phyloP scores from a whole-genome alignment of 2,888 invertebrate genomes.

The Hydrotaea cyrtoneurina region DNA sequence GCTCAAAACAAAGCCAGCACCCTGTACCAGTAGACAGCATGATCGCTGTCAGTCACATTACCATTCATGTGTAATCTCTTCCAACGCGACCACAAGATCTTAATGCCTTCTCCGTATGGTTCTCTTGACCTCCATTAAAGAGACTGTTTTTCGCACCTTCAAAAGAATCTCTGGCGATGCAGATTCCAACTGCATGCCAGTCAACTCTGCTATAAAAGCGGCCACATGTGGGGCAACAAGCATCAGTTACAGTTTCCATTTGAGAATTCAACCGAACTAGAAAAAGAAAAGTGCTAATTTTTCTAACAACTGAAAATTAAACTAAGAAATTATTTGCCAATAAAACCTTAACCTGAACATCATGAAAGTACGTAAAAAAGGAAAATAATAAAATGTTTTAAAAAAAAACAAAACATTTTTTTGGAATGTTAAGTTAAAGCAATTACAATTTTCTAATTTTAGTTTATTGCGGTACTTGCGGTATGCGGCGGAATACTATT shows the following conservation, averaged over 20 bases:
- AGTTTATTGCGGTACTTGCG: constrained; percentile 6
- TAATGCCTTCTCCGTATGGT: constrained; percentile 56
- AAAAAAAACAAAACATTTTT: background rate
- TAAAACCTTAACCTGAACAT: no score
- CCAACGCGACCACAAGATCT: constrained; percentile 13
- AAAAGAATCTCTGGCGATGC: constrained; percentile 1
- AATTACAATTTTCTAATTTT: background rate
- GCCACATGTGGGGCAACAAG: background rate
- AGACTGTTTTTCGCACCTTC: constrained; percentile 54
- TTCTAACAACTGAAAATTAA: constrained; percentile 19
- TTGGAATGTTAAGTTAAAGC: background rate
- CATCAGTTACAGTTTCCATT: constrained; percentile 54
- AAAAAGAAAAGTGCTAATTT: constrained; percentile 55
- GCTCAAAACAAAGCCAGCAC: no score
- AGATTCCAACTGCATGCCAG: constrained; percentile 12
- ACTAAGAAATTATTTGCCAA: constrained; percentile 9
- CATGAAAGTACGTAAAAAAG: constrained; percentile 33
- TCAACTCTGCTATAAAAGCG: constrained; percentile 57
- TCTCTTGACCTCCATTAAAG: constrained; percentile 64
- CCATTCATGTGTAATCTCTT: background rate
- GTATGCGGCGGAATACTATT: constrained; percentile 47
- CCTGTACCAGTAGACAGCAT: background rate
- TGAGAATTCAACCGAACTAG: constrained; percentile 49
- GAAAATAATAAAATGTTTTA: background rate
- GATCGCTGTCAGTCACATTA: constrained; percentile 17